These are phyloP conservation scores for Graptemys geographica DNA, from an alignment of 2,797 vertebrate genomes.

Conservation along the genomic window DNA sequence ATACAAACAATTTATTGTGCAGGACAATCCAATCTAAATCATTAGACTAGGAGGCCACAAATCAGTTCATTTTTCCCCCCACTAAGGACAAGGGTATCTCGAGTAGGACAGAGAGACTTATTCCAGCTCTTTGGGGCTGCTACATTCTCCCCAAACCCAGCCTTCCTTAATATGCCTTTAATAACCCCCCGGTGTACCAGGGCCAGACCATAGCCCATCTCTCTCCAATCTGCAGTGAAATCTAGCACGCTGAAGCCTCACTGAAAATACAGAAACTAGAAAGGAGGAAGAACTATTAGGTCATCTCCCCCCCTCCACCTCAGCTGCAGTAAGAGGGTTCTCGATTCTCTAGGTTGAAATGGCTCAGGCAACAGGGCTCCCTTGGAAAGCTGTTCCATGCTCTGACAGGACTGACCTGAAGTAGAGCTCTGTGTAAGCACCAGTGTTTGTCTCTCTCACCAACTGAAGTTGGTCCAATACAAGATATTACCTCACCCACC, in stretches of 20 bases:
- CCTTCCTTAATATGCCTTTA: not conserved
- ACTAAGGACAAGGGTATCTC: not conserved
- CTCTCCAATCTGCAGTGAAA: not conserved
- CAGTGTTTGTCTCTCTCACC: not conserved
- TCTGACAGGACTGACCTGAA: not conserved
- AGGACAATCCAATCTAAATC: not conserved
- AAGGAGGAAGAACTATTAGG: not conserved
- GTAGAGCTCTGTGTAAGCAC: not conserved
- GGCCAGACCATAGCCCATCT: not conserved
- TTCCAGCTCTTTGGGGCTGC: not conserved
- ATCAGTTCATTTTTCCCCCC: not conserved
- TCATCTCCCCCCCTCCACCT: not conserved
- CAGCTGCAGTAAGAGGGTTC: fast-evolving
- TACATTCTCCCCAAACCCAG: not conserved
- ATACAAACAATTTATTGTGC: not conserved
- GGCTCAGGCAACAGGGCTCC: not conserved
- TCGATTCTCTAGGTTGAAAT: not conserved
- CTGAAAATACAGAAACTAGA: not conserved
- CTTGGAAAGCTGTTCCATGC: not conserved
- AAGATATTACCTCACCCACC: not conserved
- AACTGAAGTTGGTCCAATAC: not conserved
- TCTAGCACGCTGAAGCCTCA: not conserved
- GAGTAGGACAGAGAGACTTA: not conserved
- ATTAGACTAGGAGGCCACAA: not conserved
- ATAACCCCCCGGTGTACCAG: fast-evolving